Base-by-base conservation (phyloP, 2,888 invertebrate genomes). In the Epirrita christyi region DNA sequence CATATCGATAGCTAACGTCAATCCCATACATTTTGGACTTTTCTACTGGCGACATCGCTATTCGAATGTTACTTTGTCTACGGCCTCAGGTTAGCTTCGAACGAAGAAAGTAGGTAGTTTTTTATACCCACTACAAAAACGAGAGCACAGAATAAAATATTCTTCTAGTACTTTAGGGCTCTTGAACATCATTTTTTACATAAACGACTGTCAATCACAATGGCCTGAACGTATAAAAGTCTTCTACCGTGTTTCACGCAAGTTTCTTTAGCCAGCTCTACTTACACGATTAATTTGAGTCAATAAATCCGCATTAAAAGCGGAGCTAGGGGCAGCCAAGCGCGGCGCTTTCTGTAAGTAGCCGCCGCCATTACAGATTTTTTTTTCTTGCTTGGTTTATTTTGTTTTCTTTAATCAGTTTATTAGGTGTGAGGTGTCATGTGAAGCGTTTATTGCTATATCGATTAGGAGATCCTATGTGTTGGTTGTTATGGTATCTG, bases 251-350 rank as follows among this genome's bases (percentile, higher is more conserved):
- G 77, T 87, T 88, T 84, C 83, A 89, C 88, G 87, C 88, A 86
- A 88, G 83, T 86, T 88, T 87, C 82, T 82, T 81, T 81, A 73
- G 77, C 77, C 78, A 72, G 77, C 78, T 85, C 86, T 85, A 85
- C 88, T 89, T 87, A 87, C 86, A 88, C 89, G 89, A 90, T 91
- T 90, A 89, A 91, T 91, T 91, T 91, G 87, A 89, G 87, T 85
- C 90, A 82, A 90, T 91, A 91, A 90, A 90, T 90, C 89, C 87
- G 82, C 80, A 91, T 89, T 90, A 91, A 90, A 89, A 86, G 85
- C 83, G 81, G 78, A 80, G 78, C 80, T 80, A 81, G 76, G 83
- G 81, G 83, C 85, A 83, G 78, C 80, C 84, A 73, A 87, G 85
- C 88, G 86, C 85, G 82, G 78, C 79, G 81, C 76, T 79, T 78